Percentiles rank a stretch among this genome's conserved stretches.
phyloP scores from a whole-genome alignment of 2,113 vertebrate species.

The Hiodon tergisus region DNA sequence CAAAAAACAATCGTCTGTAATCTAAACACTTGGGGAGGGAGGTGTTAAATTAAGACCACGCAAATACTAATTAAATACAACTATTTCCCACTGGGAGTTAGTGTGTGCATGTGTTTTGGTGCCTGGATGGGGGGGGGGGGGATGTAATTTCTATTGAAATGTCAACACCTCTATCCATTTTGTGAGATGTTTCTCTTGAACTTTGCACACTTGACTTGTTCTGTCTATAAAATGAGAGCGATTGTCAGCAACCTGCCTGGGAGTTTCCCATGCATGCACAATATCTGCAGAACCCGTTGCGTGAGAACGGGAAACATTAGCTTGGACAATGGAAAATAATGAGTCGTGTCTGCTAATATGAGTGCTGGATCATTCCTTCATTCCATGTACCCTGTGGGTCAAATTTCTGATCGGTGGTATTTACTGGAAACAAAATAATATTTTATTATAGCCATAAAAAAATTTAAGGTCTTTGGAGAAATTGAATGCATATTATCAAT shows the following conservation, averaged over 20 bases:
- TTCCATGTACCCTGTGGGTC: neutral
- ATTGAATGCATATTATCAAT: slow-evolving; percentile 11
- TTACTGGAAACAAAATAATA: slow-evolving; percentile 8
- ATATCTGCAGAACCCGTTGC: neutral
- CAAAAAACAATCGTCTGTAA: too few relatives aligned
- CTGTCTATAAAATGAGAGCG: slow-evolving; percentile 61
- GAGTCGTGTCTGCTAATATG: neutral
- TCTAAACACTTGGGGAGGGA: too few relatives aligned
- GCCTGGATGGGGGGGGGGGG: neutral
- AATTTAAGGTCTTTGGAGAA: neutral
- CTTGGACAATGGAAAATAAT: slow-evolving; percentile 2
- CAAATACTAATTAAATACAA: too few relatives aligned
- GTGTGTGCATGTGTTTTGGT: slow-evolving; percentile 44
- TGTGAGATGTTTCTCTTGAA: slow-evolving; percentile 66
- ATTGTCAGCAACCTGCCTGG: slow-evolving; percentile 38
- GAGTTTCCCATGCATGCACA: slow-evolving; percentile 6
- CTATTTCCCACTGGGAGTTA: too few relatives aligned
- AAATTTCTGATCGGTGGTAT: slow-evolving; percentile 7
- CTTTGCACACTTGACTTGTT: slow-evolving; percentile 68
- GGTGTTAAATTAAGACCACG: too few relatives aligned
- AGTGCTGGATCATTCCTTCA: neutral
- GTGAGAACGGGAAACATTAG: neutral
- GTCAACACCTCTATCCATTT: slow-evolving; percentile 64
- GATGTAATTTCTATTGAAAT: slow-evolving; percentile 60
- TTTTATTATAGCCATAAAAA: slow-evolving; percentile 15